Evolutionary conservation across 2,888 invertebrate species (phyloP), one percentile per base, ranked within the genome.

Genomic region (Hypomecis punctinalis): DNA sequence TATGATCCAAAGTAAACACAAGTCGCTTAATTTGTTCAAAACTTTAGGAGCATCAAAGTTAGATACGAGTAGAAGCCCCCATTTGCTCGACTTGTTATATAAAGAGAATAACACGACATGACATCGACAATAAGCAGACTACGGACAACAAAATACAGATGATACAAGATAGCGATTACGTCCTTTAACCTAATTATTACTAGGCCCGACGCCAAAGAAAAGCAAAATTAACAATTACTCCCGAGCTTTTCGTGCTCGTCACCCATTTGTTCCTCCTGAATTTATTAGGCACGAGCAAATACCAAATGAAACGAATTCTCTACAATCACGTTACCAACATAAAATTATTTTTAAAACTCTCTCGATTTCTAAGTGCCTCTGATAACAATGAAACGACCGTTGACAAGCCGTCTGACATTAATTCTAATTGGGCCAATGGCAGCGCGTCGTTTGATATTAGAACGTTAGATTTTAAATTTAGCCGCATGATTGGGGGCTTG

Each of bases 401-500:
- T 69, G 60, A 52, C 49, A 68, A 58, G 63, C 68, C 69, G 67
- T 61, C 59, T 64, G 69, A 71, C 61, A 65, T 75, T 71, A 64
- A 74, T 77, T 75, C 49, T 55, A 75, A 74, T 62, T 68, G 49
- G 40, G 43, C 82, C 80, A 82, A 80, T 78, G 48, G 64, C 58
- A 69, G 62, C 61, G 54, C 52, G 33, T 37, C 54, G 63, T 77
- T 79, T 71, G 65, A 75, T 70, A 70, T 75, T 67, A 67, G 70
- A 77, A 78, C 75, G 74, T 73, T 76, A 78, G 73, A 74, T 72
- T 77, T 80, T 78, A 74, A 80, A 77, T 72, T 42, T 23, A 48
- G 68, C 75, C 80, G 82, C 79, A 77, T 83, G 81, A 63, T 76
- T 77, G 79, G 84, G 83, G 86, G 88, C 85, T 84, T 76, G 87